Conservation (phyloP, 2,113 vertebrate species). For the Oreochromis spilurus region DNA sequence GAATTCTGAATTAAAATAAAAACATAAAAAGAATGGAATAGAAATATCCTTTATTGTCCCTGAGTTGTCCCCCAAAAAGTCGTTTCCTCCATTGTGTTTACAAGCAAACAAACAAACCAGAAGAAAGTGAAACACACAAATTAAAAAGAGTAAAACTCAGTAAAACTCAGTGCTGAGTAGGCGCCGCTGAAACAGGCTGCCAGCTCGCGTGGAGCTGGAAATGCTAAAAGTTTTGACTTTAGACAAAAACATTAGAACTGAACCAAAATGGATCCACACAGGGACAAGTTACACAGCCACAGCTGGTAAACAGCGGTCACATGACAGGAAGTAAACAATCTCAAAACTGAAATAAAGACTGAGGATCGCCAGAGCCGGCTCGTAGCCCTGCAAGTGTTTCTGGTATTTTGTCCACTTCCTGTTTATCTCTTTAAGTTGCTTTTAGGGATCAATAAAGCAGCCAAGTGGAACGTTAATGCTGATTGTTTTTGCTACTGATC, state of each 20-base stretch:
- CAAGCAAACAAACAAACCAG: background rate
- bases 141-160: background rate
- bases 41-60: background rate
- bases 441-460: background rate
- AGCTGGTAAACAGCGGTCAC: background rate
- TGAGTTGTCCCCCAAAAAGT: background rate
- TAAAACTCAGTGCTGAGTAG: background rate
- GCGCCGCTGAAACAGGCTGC: background rate
- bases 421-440: background rate
- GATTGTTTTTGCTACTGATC: background rate
- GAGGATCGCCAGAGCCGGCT: accelerated
- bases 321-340: background rate
- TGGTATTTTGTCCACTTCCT: background rate
- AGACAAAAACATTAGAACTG: background rate
- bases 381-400: background rate
- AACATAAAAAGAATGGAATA: background rate
- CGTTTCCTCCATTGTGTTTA: background rate
- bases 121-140: background rate
- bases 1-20: background rate
- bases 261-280: background rate
- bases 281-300: background rate
- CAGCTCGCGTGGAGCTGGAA: accelerated
- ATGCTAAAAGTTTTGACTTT: background rate
- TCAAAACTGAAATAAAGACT: background rate
- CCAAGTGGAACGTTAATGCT: background rate